Base-by-base conservation (phyloP, 37 sponge, comb jelly and placozoan species). In the Mnemiopsis leidyi region DNA sequence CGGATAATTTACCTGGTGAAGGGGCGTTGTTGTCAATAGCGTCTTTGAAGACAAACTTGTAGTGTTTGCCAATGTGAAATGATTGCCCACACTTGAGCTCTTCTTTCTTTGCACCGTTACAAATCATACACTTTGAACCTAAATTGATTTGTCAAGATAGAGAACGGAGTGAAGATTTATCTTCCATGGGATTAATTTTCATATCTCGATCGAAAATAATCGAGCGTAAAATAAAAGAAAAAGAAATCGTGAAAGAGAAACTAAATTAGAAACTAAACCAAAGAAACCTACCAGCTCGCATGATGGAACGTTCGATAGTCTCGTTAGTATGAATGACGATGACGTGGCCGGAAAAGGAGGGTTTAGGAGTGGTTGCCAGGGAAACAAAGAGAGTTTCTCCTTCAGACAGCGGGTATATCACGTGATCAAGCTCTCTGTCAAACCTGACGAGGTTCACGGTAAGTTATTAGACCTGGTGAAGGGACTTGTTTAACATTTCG, bases 1-100 rank as follows among this genome's bases (percentile, higher is more conserved):
- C n/a, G n/a, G n/a, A n/a, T n/a, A n/a, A n/a, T n/a, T 5, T 48
- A 79, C 82, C 82, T 79, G 82, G 36, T 7, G 82, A 79, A 33
- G 36, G 82, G 34, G 34, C 29, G 34, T 79, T 36, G 21, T 79
- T 79, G 9, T 79, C 82, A 29, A 79, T 79, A 33, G 82, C 35
- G 2, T 79, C 38, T 20, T 29, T 30, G 29, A 34, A 79, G 23
- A 79, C 7, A 36, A 79, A 79, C 29, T 79, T 79, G 82, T 79
- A 79, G 82, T 36, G 37, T 29, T 35, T 32, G 34, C 82, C 82
- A 1, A 79, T 29, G 37, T 32, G 3, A 36, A 79, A 35, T 2
- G 82, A 36, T 36, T 79, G 34, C 30, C 82, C 82, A 36, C 82
- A 79, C 82, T 36, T 36, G 1, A 79, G 7, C 33, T 30, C 29